Conservation (phyloP, 1,140 invertebrate species). For the Pseudachorutes palmiensis region DNA sequence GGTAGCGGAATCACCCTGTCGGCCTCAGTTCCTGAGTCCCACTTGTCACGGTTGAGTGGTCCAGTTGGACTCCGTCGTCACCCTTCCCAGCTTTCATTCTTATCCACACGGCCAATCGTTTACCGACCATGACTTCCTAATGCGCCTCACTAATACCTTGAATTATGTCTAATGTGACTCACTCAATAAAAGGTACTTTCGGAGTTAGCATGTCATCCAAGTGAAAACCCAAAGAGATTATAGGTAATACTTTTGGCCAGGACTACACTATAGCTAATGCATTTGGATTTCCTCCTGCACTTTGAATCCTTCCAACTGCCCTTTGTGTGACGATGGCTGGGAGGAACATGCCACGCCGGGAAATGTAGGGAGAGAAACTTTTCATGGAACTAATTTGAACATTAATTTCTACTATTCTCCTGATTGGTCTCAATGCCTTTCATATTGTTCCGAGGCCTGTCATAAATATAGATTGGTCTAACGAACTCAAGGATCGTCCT, state of each 20-base stretch:
- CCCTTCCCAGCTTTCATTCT: background rate
- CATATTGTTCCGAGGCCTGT: background rate
- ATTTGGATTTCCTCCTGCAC: too few relatives aligned
- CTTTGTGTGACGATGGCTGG: too few relatives aligned
- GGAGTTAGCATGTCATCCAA: background rate
- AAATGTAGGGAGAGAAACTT: too few relatives aligned
- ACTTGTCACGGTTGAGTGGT: slow-evolving; percentile 5
- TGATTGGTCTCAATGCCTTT: background rate
- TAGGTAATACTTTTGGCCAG: too few relatives aligned
- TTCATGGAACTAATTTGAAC: background rate
- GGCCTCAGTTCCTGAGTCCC: slow-evolving; percentile 6
- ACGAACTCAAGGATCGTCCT: background rate
- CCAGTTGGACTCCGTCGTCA: background rate
- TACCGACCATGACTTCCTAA: slow-evolving; percentile 12
- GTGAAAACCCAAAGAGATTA: too few relatives aligned
- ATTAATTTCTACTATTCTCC: background rate
- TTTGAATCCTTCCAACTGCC: too few relatives aligned
- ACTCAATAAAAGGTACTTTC: background rate
- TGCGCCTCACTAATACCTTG: background rate
- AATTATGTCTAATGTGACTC: background rate
- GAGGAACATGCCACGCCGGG: too few relatives aligned
- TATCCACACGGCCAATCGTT: background rate
- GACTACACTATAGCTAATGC: too few relatives aligned
- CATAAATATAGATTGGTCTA: slow-evolving; percentile 10
- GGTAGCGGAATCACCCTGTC: background rate